A percentile compares a stretch with the other conserved stretches of the same genome.
Conservation (phyloP, 2,888 invertebrate species). For the Thyatira batis region DNA sequence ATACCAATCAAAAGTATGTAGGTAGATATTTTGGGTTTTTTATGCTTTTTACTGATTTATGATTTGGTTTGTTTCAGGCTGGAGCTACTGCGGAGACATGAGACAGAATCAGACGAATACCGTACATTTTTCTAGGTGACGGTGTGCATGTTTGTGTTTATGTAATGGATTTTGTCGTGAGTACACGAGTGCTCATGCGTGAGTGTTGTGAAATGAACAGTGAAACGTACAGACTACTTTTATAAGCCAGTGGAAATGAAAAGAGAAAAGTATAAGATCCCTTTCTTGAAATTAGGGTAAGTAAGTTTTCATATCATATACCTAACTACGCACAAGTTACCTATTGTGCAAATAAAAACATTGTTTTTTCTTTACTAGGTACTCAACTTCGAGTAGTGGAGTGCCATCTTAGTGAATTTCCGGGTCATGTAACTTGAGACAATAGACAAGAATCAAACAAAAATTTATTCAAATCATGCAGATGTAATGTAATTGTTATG, state of each 20-base stretch:
- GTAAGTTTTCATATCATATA: too few relatives aligned
- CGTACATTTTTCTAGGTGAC: slow-evolving; percentile 40
- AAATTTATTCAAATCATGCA: slow-evolving; percentile 14
- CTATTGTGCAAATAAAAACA: neutral
- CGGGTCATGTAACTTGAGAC: neutral
- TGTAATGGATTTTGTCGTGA: slow-evolving; percentile 37
- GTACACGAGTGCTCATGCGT: slow-evolving; percentile 26
- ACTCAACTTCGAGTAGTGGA: neutral
- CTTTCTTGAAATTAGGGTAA: slow-evolving; percentile 61
- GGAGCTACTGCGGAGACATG: slow-evolving; percentile 32
- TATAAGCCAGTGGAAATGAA: slow-evolving; percentile 73
- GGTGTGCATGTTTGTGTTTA: slow-evolving; percentile 41
- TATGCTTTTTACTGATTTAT: slow-evolving; percentile 30
- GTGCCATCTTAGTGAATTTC: neutral
- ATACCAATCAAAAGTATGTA: too few relatives aligned
- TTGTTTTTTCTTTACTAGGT: neutral
- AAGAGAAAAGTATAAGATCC: slow-evolving; percentile 79
- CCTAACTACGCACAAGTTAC: too few relatives aligned
- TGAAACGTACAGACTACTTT: slow-evolving; percentile 49
- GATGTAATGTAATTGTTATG: slow-evolving; percentile 31
- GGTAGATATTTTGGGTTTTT: slow-evolving; percentile 15
- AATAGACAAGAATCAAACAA: slow-evolving; percentile 12
- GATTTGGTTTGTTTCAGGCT: slow-evolving; percentile 51
- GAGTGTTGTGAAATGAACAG: slow-evolving; percentile 63
- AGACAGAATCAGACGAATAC: slow-evolving; percentile 35